Evolutionary conservation across 2,888 invertebrate genomes (phyloP), one percentile per base, ranked within the genome.

Genomic region (Pilophorus perplexus): DNA sequence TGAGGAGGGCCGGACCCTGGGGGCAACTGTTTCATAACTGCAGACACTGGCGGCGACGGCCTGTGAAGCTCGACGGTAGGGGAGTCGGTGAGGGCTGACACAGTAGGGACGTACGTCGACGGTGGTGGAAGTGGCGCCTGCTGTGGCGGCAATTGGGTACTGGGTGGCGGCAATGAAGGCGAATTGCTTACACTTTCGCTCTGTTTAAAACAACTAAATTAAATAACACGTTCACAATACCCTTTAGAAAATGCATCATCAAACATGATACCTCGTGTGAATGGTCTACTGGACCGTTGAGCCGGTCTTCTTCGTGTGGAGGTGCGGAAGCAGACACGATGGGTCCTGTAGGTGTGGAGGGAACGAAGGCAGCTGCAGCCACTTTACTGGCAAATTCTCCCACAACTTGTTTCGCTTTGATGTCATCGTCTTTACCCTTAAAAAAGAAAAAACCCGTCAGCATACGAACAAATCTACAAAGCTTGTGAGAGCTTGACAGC

Each of bases 41-140:
- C 50, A 14, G 44, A 25, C 48, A 52, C 59, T 22, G 64, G 25
- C 23, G 46, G 54, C 8, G 37, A 3, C 48, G 46, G 57, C 65
- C 65, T 37, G 28, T 55, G 68, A 22, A 68, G 28, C 16, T 66
- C 66, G 8, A 68, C 64, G 22, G 66, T n/a, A 27, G 68, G 68
- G 8, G 66, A 66, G 37, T 66, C 33, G 10, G 68, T 54, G 38
- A 28, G 60, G 25, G 68, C 68, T 28, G 68, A 68, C 1, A 66
- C 66, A 12, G 66, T 66, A 10, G 68, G 68, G 10, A 66, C 59
- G 18, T 8, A 38, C 12, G 44, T 46, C 18, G 57, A 16, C 3
- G 50, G 50, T 12, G 16, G 23, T 23, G 50, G 23, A 8, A 20
- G 2, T 3, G 55, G 55, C 1, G 28, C 54, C 3, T 2, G 12